Evolutionary conservation across 1,140 invertebrate species (phyloP), one percentile per base, ranked within the genome.

Genomic region (Ooceraea biroi): DNA sequence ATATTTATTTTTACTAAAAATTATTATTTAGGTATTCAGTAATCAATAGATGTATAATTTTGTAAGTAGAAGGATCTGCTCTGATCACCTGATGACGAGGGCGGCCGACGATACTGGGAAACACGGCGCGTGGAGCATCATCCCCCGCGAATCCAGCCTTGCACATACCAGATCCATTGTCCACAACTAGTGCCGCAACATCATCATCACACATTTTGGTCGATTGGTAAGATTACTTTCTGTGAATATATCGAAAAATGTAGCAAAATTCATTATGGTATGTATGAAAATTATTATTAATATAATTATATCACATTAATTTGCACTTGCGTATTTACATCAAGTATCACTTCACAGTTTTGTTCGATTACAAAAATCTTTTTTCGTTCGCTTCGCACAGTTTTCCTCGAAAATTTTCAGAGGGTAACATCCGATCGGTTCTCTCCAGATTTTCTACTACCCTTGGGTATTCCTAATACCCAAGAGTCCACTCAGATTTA

Each of bases 111-210:
- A 97, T 97, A 61, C 96, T 96, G 52, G 97, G 96, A 92, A 97
- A 97, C 17, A 97, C 96, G 84, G 96, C 96, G 82, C 96, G 94
- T 5, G 97, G 97, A 27, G 97, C 97, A 93, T 97, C 97, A 92
- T 97, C 97, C 89, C 97, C 97, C 48, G 97, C 97, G 93, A 97
- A 97, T 85, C 97, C 97, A 82, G 97, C 97, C 91, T 97, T 97
- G 95, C 97, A 97, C 97, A 97, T 97, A 90, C 97, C 97, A 89
- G 97, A 97, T 82, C 97, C 97, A 95, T 97, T 97, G 95, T 98
- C 97, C 52, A 98, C 96, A 69, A 97, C 97, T 87, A 97, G 94
- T 90, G 97, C 96, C 85, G 96, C 95, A 94, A 97, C 96, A 93
- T 97, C 97, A 91, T 97, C 97, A 94, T 97, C 96, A 95, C 96